Conservation (phyloP, 1,140 invertebrate genomes). For the Steinernema khuongi region DNA sequence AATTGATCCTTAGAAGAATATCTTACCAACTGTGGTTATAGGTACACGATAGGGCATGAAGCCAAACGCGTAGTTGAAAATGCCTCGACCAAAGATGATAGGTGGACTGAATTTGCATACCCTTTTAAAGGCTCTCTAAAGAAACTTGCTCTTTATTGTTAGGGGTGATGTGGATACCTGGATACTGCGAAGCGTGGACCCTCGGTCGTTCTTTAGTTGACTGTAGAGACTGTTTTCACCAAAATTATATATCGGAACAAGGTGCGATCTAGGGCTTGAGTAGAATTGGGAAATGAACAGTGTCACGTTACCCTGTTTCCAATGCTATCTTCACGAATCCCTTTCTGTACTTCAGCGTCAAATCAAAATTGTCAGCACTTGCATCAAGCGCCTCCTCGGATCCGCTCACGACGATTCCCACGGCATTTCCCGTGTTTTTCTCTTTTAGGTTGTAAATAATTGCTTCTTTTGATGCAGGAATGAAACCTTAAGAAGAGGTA, state of each 20-base stretch:
- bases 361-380: conserved; percentile 65
- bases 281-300: not conserved
- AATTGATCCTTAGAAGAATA: not conserved
- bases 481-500: not conserved
- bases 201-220: conserved; percentile 63
- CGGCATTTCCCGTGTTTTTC: conserved; percentile 64
- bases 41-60: conserved; percentile 70
- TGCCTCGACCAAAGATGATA: conserved; percentile 73
- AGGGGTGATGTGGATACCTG: too few species aligned
- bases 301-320: conserved; percentile 58
- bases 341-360: conserved; percentile 69
- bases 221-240: conserved; percentile 82
- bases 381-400: conserved; percentile 70
- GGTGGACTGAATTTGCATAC: conserved; percentile 72
- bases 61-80: conserved; percentile 83
- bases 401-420: conserved; percentile 69
- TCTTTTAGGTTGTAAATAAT: conserved; percentile 12
- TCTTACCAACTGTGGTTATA: conserved; percentile 68
- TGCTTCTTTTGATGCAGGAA: not conserved
- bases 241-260: conserved; percentile 84
- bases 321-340: conserved; percentile 76
- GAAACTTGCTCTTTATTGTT: too few species aligned
- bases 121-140: conserved; percentile 68
- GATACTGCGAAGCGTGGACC: conserved; percentile 47
- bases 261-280: conserved; percentile 64